Evolutionary conservation across 2,113 vertebrate species (phyloP).

Genomic region (Empidonax alnorum): DNA sequence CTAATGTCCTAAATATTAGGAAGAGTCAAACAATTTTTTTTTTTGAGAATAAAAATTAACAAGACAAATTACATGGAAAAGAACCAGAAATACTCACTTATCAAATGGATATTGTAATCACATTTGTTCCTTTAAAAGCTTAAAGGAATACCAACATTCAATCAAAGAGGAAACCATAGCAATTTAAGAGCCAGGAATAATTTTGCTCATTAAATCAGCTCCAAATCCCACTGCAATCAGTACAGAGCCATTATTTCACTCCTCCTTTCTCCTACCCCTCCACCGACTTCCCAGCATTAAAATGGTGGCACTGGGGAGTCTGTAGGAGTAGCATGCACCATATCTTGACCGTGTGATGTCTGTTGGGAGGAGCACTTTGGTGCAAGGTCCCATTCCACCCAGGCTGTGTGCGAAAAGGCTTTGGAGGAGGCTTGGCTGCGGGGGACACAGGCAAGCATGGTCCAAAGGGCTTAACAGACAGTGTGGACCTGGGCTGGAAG

Average conservation of each 20-base stretch:
- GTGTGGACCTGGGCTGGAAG: rapidly evolving
- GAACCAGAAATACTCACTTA: not conserved
- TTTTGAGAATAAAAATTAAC: constrained; percentile 40
- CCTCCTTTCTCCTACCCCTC: not conserved
- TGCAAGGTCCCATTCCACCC: rapidly evolving
- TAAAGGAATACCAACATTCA: constrained; percentile 55
- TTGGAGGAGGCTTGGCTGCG: not conserved
- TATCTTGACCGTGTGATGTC: rapidly evolving
- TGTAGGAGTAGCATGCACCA: rapidly evolving
- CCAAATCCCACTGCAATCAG: not conserved
- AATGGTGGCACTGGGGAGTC: not conserved
- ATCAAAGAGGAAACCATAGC: constrained; percentile 48
- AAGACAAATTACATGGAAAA: constrained; percentile 36
- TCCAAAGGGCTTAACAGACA: not conserved
- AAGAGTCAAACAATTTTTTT: constrained; percentile 11
- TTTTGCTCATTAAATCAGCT: constrained; percentile 30
- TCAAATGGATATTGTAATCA: not conserved
- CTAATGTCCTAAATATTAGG: constrained; percentile 35
- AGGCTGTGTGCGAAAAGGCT: not conserved
- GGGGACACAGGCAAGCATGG: not conserved
- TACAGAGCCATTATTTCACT: not conserved
- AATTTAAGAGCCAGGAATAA: not conserved
- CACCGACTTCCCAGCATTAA: not conserved
- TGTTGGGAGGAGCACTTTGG: rapidly evolving
- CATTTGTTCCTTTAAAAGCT: constrained; percentile 51